Evolutionary conservation across 2,113 vertebrate species (phyloP), one percentile per base, ranked within the genome.

Genomic region (Isurus oxyrinchus): DNA sequence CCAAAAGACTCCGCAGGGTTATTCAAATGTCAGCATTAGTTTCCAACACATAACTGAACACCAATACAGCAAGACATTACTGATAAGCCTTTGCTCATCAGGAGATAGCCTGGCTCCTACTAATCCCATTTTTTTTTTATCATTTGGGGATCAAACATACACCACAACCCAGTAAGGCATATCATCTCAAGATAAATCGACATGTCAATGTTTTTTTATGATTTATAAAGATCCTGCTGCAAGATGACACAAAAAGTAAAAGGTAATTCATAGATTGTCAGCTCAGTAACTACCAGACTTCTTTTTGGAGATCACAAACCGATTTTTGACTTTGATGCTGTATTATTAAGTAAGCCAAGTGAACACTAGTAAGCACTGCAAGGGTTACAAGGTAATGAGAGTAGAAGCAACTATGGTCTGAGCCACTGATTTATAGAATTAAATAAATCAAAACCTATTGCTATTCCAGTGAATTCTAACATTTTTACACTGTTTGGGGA

Each of bases 1-100:
- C 81, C 96, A 88, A 96, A 84, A 91, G 96, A 53, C 96, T 96
- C 96, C 96, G 90, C 96, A 96, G 66, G 44, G 84, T 88, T 88
- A 96, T 96, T 96, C 96, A 96, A 25, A 96, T 96, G 96, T 96
- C 96, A 96, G 69, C 86, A 55, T 96, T 96, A 13, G 96, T 96
- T 96, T 88, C 96, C 59, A 96, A 96, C 96, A 96, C 96, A 96
- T 53, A 67, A 44, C 84, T 96, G 96, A 96, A 91, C 96, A 90
- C 49, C 96, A 96, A 91, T 91, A n/a, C 96, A 96, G 96, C 96
- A 96, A 90, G 96, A 96, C 81, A 90, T 55, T 35, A 88, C 86
- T 67, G 61, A 90, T 95, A 76, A 95, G 94, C 63, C 11, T 4
- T 55, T 72, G 49, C 40, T 76, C 94, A 76, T 95, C 67, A 72